A percentile compares a stretch with the other conserved stretches of the same genome.
Evolutionary conservation across 2,888 invertebrate species (phyloP).

Genomic region (Drosophila maculinotata): DNA sequence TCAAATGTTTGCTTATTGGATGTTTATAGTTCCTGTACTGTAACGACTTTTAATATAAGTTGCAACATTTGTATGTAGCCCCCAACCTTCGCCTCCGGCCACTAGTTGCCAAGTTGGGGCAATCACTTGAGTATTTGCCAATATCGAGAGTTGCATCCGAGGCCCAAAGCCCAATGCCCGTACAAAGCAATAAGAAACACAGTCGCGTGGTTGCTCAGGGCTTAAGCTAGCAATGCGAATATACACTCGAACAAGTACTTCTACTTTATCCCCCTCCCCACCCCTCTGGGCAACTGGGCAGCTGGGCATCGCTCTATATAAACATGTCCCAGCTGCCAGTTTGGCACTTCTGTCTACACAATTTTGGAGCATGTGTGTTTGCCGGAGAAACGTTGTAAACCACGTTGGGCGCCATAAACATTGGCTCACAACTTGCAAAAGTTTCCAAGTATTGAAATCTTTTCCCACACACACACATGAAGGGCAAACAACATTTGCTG

Average conservation of each 20-base stretch:
- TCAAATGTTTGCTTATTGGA: slow-evolving; percentile 17
- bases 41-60: slow-evolving; percentile 17
- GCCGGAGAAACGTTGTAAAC: slow-evolving; percentile 50
- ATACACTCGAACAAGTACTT: slow-evolving; percentile 25
- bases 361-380: slow-evolving; percentile 34
- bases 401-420: slow-evolving; percentile 69
- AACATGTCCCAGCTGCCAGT: slow-evolving; percentile 66
- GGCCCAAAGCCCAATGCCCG: slow-evolving; percentile 18
- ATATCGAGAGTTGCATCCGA: slow-evolving; percentile 38
- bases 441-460: slow-evolving; percentile 70
- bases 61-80: background rate
- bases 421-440: slow-evolving; percentile 67
- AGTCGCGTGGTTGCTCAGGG: slow-evolving; percentile 55
- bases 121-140: slow-evolving; percentile 31
- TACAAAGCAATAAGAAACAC: slow-evolving; percentile 44
- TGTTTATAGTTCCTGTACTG: slow-evolving; percentile 9
- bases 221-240: slow-evolving; percentile 44
- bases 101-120: background rate
- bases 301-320: slow-evolving; percentile 30
- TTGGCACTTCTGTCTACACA: slow-evolving; percentile 54
- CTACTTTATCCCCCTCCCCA: background rate
- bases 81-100: background rate
- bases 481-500: slow-evolving; percentile 20
- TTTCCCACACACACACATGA: slow-evolving; percentile 27
- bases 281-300: background rate